A percentile compares a stretch with the other conserved stretches of the same genome.
Evolutionary conservation across 2,113 vertebrate genomes (phyloP).

Genomic region (Callospermophilus lateralis): DNA sequence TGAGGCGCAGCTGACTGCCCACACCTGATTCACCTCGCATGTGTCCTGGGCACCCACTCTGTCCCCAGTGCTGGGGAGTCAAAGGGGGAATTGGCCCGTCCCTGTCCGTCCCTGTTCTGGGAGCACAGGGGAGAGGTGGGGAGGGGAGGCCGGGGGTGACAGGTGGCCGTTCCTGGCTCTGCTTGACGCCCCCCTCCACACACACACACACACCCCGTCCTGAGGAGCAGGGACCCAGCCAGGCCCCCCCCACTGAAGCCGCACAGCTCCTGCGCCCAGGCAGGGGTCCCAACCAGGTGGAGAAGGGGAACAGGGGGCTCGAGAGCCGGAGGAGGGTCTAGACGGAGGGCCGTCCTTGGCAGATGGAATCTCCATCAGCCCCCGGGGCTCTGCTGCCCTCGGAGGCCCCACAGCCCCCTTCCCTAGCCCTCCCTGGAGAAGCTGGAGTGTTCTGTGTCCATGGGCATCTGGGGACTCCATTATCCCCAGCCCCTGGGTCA

Average conservation of each 20-base stretch:
- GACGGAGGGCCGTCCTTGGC: slow-evolving; percentile 82
- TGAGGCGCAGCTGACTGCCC: neutral
- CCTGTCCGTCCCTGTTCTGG: neutral
- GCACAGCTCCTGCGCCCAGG: neutral
- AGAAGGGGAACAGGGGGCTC: neutral
- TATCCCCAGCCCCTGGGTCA: slow-evolving; percentile 51
- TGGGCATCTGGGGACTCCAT: slow-evolving; percentile 87
- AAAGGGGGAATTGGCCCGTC: neutral
- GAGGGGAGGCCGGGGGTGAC: neutral
- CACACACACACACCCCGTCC: neutral
- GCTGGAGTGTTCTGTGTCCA: slow-evolving; percentile 80
- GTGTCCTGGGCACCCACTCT: neutral
- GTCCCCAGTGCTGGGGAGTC: neutral
- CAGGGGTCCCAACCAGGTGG: neutral
- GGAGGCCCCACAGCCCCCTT: neutral
- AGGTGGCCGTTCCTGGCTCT: no score
- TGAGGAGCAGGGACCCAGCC: neutral
- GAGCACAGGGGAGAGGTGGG: no score
- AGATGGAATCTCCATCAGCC: slow-evolving; percentile 90
- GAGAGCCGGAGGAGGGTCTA: slow-evolving; percentile 74
- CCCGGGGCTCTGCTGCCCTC: slow-evolving; percentile 73
- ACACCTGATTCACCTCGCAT: neutral
- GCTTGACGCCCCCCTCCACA: no score
- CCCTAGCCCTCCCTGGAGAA: slow-evolving; percentile 82
- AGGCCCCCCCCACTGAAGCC: neutral